These are phyloP conservation scores for Tortricodes alternella DNA, from an alignment of 2,888 invertebrate genomes.

Conservation along the genomic window DNA sequence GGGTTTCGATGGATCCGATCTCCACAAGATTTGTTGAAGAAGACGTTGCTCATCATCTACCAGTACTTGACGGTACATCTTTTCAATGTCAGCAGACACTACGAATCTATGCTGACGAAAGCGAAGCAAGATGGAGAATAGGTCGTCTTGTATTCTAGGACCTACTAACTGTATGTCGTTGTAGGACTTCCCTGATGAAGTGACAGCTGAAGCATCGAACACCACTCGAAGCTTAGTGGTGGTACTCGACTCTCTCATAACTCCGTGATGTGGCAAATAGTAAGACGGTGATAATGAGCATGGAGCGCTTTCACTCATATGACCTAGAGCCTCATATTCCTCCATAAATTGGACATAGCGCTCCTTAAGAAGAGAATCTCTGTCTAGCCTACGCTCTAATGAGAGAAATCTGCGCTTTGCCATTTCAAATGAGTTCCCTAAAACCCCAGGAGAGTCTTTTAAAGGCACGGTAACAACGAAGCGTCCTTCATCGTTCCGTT, in stretches of 20 bases:
- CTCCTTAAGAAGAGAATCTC: conserved; percentile 20
- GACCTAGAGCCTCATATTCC: conserved; percentile 31
- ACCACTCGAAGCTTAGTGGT: conserved; percentile 33
- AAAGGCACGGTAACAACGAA: conserved; percentile 37
- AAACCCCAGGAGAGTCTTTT: conserved; percentile 25
- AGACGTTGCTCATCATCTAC: conserved; percentile 26
- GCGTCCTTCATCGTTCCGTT: conserved; percentile 30
- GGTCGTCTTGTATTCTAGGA: conserved; percentile 33
- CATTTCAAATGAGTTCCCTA: conserved; percentile 36
- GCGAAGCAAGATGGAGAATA: conserved; percentile 29
- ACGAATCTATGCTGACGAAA: conserved; percentile 29
- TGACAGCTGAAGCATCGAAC: conserved; percentile 31
- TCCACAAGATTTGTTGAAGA: conserved; percentile 13
- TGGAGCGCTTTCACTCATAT: conserved; percentile 22
- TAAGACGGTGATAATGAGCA: neutral
- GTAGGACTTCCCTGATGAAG: conserved; percentile 23
- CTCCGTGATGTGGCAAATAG: conserved; percentile 32
- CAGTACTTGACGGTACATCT: conserved; percentile 33
- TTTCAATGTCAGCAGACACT: conserved; percentile 27
- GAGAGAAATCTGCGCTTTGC: conserved; percentile 35
- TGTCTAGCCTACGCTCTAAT: conserved; percentile 27
- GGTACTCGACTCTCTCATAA: conserved; percentile 24
- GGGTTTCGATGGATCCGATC: neutral
- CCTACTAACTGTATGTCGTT: conserved; percentile 33
- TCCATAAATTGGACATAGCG: conserved; percentile 30